Conservation (phyloP, 2,888 invertebrate genomes). For the Patella caerulea region DNA sequence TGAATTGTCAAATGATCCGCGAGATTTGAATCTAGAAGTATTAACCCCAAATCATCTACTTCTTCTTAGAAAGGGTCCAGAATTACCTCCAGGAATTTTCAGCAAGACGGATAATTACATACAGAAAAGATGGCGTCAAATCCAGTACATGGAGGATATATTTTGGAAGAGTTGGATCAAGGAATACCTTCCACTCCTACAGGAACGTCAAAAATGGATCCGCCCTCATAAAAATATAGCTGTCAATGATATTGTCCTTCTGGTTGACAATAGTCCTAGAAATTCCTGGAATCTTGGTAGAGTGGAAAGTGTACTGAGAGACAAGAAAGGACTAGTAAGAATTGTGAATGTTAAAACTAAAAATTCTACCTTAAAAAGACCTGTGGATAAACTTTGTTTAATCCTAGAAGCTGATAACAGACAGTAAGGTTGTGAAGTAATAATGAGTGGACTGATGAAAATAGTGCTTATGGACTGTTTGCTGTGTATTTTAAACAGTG, state of each 20-base stretch:
- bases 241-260: constrained; percentile 9
- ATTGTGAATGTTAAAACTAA: constrained; percentile 21
- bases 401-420: constrained; percentile 21
- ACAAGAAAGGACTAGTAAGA: constrained; percentile 19
- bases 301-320: constrained; percentile 4
- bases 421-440: too few relatives aligned
- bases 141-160: constrained; percentile 34
- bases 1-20: constrained; percentile 24
- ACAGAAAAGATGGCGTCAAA: constrained; percentile 35
- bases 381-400: constrained; percentile 26
- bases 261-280: constrained; percentile 13
- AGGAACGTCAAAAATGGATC: constrained; percentile 27
- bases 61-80: not conserved
- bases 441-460: too few relatives aligned
- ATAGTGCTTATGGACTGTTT: too few relatives aligned
- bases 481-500: too few relatives aligned
- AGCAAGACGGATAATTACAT: constrained; percentile 29
- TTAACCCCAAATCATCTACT: not conserved
- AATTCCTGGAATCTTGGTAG: constrained; percentile 15
- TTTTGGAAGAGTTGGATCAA: constrained; percentile 31
- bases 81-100: constrained; percentile 31
- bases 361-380: constrained; percentile 14
- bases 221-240: not conserved
- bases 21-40: not conserved
- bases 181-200: constrained; percentile 29